Conservation (phyloP, 2,888 invertebrate genomes). For the Stenodera caucasica region DNA sequence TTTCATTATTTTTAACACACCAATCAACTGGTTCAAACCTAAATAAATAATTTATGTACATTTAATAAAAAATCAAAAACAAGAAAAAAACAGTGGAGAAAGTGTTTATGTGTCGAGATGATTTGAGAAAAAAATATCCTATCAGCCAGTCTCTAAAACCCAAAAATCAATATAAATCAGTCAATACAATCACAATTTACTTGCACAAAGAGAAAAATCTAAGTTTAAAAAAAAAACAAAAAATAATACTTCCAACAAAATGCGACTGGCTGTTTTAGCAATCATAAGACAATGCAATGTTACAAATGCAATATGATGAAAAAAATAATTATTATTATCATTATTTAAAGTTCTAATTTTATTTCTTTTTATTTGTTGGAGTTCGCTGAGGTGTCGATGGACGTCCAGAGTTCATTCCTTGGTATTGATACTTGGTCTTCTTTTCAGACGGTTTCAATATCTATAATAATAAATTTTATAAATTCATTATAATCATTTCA, state of each 20-base stretch:
- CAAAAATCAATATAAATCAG: conserved; percentile 26
- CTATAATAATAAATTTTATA: conserved; percentile 62
- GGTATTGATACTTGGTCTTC: conserved; percentile 98
- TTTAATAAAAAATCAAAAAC: conserved; percentile 10
- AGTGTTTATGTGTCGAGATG: background rate
- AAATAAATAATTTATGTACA: conserved; percentile 28
- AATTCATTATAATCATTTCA: background rate
- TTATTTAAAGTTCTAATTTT: conserved; percentile 30
- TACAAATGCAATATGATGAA: conserved; percentile 30
- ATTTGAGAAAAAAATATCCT: background rate
- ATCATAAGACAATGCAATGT: conserved; percentile 34
- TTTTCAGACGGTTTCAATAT: conserved; percentile 99
- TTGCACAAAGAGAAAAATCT: conserved; percentile 19
- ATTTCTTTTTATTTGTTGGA: conserved; percentile 72
- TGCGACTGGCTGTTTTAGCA: conserved; percentile 38
- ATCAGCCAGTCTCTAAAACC: conserved; percentile 16
- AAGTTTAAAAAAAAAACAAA: conserved; percentile 11
- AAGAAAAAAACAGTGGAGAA: background rate
- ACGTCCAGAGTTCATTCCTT: conserved; percentile 83
- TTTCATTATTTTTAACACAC: conserved; percentile 18
- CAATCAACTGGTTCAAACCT: conserved; percentile 23
- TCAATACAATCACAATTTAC: conserved; percentile 33
- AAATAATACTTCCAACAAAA: conserved; percentile 36
- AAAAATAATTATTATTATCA: conserved; percentile 27
- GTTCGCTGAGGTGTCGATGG: conserved; percentile 84